Conservation (phyloP, 2,113 vertebrate species). For the Microtus montanus region DNA sequence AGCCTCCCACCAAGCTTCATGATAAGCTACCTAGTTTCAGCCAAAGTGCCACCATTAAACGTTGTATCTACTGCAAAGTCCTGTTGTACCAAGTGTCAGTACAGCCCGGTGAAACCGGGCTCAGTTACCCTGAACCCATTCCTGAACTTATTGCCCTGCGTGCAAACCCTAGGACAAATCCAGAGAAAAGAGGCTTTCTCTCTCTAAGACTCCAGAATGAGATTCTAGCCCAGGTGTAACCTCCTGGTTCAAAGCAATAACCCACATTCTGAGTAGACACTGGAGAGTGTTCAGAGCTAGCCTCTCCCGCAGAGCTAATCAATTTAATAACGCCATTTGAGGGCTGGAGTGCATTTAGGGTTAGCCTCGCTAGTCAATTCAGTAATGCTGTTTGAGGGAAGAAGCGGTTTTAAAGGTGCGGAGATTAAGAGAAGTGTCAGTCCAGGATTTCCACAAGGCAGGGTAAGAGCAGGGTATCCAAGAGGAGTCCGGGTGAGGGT, state of each 20-base stretch:
- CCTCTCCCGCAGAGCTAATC: slow-evolving; percentile 2
- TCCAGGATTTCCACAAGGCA: background rate
- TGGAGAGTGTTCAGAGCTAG: slow-evolving; percentile 39
- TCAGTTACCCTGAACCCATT: background rate
- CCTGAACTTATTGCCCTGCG: background rate
- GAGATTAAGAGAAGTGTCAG: slow-evolving; percentile 29
- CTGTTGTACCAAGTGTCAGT: background rate
- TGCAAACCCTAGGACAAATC: background rate
- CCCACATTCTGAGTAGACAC: slow-evolving; percentile 23
- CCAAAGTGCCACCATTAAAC: background rate
- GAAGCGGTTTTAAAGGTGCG: slow-evolving; percentile 51
- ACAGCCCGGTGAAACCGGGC: background rate
- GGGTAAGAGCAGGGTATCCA: background rate
- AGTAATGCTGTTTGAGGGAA: slow-evolving; percentile 13
- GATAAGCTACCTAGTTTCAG: background rate
- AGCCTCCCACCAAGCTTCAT: background rate
- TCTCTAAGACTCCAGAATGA: slow-evolving; percentile 3
- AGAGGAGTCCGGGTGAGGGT: background rate
- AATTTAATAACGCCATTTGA: slow-evolving; percentile 43
- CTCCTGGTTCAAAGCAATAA: slow-evolving; percentile 4
- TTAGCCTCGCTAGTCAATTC: too few species aligned
- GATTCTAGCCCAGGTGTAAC: background rate
- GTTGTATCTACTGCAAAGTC: background rate
- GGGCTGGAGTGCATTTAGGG: slow-evolving; percentile 42
- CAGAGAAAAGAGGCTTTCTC: slow-evolving; percentile 7